Evolutionary conservation across 2,797 vertebrate species (phyloP), one percentile per base, ranked within the genome.

Genomic region (Pampus argenteus): DNA sequence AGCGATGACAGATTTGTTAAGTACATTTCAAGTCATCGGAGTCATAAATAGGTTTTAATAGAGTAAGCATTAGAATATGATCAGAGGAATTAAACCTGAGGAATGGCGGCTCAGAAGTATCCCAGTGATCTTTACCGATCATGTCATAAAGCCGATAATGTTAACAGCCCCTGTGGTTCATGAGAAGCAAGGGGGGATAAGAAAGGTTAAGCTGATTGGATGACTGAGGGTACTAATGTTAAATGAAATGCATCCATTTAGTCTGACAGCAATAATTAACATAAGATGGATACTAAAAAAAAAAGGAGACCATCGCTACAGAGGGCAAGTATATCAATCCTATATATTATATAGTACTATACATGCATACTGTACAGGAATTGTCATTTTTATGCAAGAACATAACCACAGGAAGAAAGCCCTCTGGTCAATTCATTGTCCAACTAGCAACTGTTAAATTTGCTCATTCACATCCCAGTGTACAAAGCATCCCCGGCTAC

Each of bases 1-100:
- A 20, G 76, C 68, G 64, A 86, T 84, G 87, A 92, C 89, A 87
- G 84, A 88, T 82, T 86, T 84, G 83, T 92, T 91, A 82, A 91
- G 79, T 75, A 59, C 66, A 90, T 90, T 91, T 92, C 59, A 55
- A 55, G 85, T 76, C 78, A 67, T 49, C 23, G 75, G 64, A 51
- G 60, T 87, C 78, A 76, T 88, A 90, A 92, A 88, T 79, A 51
- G 4, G 31, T 88, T 86, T 89, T 91, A 88, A 91, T 91, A 72
- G 87, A 88, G 74, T 54, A 56, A 54, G 76, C 74, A 67, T 66
- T 77, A 67, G 79, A 71, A 79, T 71, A 64, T 75, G 86, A 75
- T 87, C 74, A 58, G 69, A 79, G 62, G 73, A 70, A 55, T 82
- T 78, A 28, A 78, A 84, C 29, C 48, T 49, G 62, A 83, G 70